Evolutionary conservation across 2,888 invertebrate species (phyloP), one percentile per base, ranked within the genome.

Genomic region (Tinea pellionella): DNA sequence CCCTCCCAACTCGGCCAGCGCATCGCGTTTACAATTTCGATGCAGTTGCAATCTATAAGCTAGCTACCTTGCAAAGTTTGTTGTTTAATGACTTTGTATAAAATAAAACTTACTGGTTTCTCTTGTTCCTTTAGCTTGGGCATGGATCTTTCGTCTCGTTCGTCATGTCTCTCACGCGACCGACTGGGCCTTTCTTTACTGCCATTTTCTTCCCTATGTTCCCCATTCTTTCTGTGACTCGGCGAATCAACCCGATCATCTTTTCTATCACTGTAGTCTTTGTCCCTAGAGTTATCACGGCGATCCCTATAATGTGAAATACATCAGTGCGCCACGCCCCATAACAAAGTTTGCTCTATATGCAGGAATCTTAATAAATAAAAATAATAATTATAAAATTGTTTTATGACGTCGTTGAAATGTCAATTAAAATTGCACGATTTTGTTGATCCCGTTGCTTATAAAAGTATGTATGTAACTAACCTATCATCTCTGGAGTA

Each of bases 41-140:
- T 61, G 42, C 30, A 37, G 30, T 32, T 24, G 18, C 13, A 15
- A 24, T 24, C 18, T 59, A 59, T 11, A 55, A 1, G n/a, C 3
- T 1, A 19, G 24, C 2, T 24, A 3, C 24, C 24, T 24, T 24
- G 3, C 24, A n/a, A n/a, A n/a, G n/a, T n/a, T n/a, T n/a, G n/a
- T n/a, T n/a, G 24, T 24, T 24, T 6, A 24, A 6, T 24, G 3
- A 24, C 24, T 24, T 24, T 6, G 6, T 6, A 24, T 2, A 24
- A 3, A 24, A 3, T 24, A 2, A 32, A 64, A 83, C 89, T 82
- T 79, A 93, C 93, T 73, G 93, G 93, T 78, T 92, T 90, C 74
- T 92, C 91, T 65, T 91, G 90, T 75, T 93, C 92, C 73, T 91
- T 91, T 69, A 92, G 81, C 79, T 93, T 93, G 71, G 94, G 93